phyloP scores from a whole-genome alignment of 64 coral and sea anemone species.

The Stichodactyla mertensii region DNA sequence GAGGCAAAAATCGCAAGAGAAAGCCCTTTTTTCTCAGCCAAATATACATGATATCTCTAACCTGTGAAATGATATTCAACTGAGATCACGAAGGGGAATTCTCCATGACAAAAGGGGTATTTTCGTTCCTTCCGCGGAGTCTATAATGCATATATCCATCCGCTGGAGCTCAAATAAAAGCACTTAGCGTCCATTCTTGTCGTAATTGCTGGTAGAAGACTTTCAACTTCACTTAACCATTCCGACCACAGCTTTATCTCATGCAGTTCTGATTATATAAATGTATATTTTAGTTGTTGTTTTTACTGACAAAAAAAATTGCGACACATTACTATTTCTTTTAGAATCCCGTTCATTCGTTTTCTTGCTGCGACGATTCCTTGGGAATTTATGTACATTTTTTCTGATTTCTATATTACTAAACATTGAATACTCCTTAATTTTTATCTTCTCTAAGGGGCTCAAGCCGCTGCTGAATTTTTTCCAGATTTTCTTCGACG shows the following conservation, averaged over 20 bases:
- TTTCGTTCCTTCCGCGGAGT: background rate
- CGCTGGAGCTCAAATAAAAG: background rate
- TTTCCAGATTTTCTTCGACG: constrained; percentile 21
- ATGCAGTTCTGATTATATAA: background rate
- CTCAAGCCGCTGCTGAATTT: constrained; percentile 17
- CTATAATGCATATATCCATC: background rate
- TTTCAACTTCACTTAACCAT: background rate
- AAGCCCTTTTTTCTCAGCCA: background rate
- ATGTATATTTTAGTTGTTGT: too few relatives aligned
- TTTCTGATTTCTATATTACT: background rate
- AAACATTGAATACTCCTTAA: background rate
- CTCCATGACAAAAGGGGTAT: background rate
- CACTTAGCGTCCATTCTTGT: background rate
- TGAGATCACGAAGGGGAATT: background rate
- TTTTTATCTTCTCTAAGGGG: background rate
- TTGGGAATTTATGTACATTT: background rate
- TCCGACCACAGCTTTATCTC: background rate
- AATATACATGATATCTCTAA: background rate
- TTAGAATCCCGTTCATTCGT: background rate
- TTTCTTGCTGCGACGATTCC: background rate
- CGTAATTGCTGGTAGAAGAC: background rate
- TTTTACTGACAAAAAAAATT: too few relatives aligned
- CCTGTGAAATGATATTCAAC: background rate
- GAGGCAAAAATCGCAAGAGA: background rate
- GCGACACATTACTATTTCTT: too few relatives aligned